phyloP scores from a whole-genome alignment of 2,797 vertebrate genomes.

The Acrossocheilus wenchowensis region DNA sequence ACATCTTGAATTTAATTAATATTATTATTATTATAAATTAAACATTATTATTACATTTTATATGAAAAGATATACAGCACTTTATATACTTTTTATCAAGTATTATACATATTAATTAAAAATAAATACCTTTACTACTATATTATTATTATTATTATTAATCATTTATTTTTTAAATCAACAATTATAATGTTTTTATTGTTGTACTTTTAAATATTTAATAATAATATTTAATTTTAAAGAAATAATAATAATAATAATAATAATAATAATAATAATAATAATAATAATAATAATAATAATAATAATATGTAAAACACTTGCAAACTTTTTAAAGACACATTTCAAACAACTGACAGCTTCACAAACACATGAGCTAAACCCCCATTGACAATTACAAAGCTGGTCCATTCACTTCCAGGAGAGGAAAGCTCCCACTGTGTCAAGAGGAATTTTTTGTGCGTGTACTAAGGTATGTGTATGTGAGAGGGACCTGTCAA shows the following conservation, averaged over 20 bases:
- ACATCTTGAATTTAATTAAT: not conserved
- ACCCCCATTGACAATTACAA: constrained; percentile 14
- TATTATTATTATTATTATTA: not conserved
- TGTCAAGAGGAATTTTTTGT: constrained; percentile 7
- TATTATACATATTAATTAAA: not conserved
- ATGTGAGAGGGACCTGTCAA: constrained; percentile 31
- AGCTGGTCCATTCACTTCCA: constrained; percentile 22
- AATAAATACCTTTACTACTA: not conserved
- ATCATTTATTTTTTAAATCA: not conserved
- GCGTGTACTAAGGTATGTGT: constrained; percentile 10
- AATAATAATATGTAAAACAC: not conserved
- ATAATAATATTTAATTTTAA: not conserved
- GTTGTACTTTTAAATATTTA: not conserved
- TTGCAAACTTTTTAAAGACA: not conserved
- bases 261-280: not conserved
- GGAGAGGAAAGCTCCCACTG: constrained; percentile 29
- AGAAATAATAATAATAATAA: not conserved
- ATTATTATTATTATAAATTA: not conserved
- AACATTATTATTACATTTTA: not conserved
- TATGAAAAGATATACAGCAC: not conserved
- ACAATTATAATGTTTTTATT: not conserved
- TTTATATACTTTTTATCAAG: not conserved
- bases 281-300: not conserved
- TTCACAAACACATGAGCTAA: constrained; percentile 38
- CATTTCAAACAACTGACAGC: constrained; percentile 14